phyloP scores from a whole-genome alignment of 2,797 vertebrate species.

The Channa striata region DNA sequence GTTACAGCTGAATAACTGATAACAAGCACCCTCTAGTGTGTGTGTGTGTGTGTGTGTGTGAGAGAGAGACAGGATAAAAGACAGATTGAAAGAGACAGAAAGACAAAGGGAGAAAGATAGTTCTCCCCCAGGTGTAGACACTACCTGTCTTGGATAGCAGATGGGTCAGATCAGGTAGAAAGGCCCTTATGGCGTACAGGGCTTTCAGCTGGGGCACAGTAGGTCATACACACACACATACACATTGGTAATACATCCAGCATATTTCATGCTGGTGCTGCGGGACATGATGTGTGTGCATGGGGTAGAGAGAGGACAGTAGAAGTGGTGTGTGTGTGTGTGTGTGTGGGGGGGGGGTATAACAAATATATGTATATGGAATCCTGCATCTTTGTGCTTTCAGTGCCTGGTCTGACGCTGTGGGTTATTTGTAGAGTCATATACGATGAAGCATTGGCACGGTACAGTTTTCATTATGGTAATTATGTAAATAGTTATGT shows the following conservation, averaged over 20 bases:
- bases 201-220: slow-evolving; percentile 51
- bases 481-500: slow-evolving; percentile 64
- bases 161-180: slow-evolving; percentile 72
- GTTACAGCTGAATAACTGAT: slow-evolving; percentile 62
- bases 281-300: slow-evolving; percentile 28
- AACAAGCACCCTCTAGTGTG: slow-evolving; percentile 58
- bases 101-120: slow-evolving; percentile 58
- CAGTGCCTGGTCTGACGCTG: slow-evolving; percentile 10
- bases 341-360: too few species aligned
- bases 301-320: slow-evolving; percentile 38
- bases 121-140: slow-evolving; percentile 64
- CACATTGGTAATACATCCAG: slow-evolving; percentile 35
- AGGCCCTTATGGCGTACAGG: slow-evolving; percentile 51
- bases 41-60: slow-evolving; percentile 24
- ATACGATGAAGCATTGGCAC: slow-evolving; percentile 21
- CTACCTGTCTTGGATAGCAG: slow-evolving; percentile 76
- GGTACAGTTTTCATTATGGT: slow-evolving; percentile 37
- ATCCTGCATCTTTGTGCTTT: slow-evolving; percentile 11
- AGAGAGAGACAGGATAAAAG: slow-evolving; percentile 6
- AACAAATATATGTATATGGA: background rate
- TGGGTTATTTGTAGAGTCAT: slow-evolving; percentile 51
- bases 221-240: slow-evolving; percentile 45
- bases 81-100: slow-evolving; percentile 60
- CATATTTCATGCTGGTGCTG: slow-evolving; percentile 32
- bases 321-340: too few species aligned